Base-by-base conservation (phyloP, 2,888 invertebrate species). In the Conistra vaccinii region DNA sequence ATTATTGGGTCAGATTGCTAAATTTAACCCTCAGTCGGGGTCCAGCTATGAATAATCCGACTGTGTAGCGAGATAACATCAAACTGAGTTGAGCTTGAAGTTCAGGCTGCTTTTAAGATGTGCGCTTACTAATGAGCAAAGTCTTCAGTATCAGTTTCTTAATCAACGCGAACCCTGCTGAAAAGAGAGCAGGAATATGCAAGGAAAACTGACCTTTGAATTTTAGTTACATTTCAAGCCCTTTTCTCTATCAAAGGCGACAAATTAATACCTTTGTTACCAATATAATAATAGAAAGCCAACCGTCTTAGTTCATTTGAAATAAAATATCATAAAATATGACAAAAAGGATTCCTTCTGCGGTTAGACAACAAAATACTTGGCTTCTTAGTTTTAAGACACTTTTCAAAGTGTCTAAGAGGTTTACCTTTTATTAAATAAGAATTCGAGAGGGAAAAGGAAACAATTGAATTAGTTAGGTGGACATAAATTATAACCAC, bases 1-100 rank as follows among this genome's bases (percentile, higher is more conserved):
- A 85, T 80, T 86, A 89, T 84, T 81, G 73, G 84, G 80, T 81
- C 74, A 74, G 60, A 73, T 76, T 68, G 68, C 73, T 83, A 83
- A 73, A 75, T 87, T 80, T 82, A 74, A 80, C 53, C 48, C 74
- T 61, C 57, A 58, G 29, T 45, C 17, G 39, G n/a, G 3, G 4
- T 55, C 26, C 39, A 39, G 17, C 51, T 65, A 69, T 78, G 45
- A 65, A 80, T 74, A 80, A 65, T 6, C 61, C 9, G 29, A 58
- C 32, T 32, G 42, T 57, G 9, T 62, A 39, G 26, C 45, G 42
- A 67, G 63, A 69, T 67, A 73, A 55, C 51, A 60, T 60, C 35
- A 60, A 60, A 20, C n/a, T 26, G 39, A 32, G n/a, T 23, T 35
- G 23, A 77, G 55, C 29, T 20, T 29, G 35, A 26, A n/a, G 17